phyloP scores from a whole-genome alignment of 2,797 vertebrate species.

The Lutjanus argentimaculatus region DNA sequence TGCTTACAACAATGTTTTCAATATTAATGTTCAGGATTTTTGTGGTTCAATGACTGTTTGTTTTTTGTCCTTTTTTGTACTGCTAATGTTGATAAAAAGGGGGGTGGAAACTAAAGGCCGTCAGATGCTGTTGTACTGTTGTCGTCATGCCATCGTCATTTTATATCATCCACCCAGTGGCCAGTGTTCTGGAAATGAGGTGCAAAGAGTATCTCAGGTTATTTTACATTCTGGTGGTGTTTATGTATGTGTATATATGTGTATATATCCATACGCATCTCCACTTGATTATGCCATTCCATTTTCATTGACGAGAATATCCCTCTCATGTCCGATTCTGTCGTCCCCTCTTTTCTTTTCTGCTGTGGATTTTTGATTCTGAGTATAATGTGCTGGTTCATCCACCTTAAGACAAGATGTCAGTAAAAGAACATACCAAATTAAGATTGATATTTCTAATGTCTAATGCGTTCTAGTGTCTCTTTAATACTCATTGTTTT shows the following conservation, averaged over 20 bases:
- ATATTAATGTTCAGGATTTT: slow-evolving; percentile 85
- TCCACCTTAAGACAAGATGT: slow-evolving; percentile 86
- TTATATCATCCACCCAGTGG: slow-evolving; percentile 79
- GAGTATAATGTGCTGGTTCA: slow-evolving; percentile 83
- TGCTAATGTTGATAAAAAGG: slow-evolving; percentile 74
- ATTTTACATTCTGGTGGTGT: slow-evolving; percentile 89
- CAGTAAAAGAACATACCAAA: slow-evolving; percentile 90
- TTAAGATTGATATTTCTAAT: slow-evolving; percentile 88
- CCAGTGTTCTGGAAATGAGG: slow-evolving; percentile 89
- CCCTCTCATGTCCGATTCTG: slow-evolving; percentile 72
- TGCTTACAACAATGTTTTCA: slow-evolving; percentile 84
- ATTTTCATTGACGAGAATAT: slow-evolving; percentile 74
- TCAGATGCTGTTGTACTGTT: slow-evolving; percentile 83
- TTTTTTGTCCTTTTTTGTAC: slow-evolving; percentile 79
- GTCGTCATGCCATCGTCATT: slow-evolving; percentile 77
- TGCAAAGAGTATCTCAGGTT: slow-evolving; percentile 91
- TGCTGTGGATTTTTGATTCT: slow-evolving; percentile 80
- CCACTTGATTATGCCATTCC: slow-evolving; percentile 85
- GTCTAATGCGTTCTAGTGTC: slow-evolving; percentile 88
- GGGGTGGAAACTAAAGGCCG: slow-evolving; percentile 76
- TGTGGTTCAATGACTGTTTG: slow-evolving; percentile 85
- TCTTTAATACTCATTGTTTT: slow-evolving; percentile 89
- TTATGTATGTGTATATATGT: slow-evolving; percentile 86
- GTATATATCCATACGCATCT: slow-evolving; percentile 88
- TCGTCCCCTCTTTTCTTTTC: slow-evolving; percentile 72